Conservation (phyloP, 2,888 invertebrate species). For the Pegoplata infirma region DNA sequence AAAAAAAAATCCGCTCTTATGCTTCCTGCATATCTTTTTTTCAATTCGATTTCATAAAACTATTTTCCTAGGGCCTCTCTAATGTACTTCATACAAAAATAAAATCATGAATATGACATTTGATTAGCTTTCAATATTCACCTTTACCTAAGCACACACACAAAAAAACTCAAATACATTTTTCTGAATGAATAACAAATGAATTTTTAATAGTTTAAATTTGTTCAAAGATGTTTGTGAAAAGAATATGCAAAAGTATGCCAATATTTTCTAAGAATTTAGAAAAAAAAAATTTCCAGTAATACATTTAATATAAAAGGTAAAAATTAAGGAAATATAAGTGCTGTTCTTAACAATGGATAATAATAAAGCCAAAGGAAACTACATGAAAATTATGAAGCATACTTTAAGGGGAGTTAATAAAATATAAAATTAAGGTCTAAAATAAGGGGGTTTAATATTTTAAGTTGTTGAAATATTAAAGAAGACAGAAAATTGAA, state of each 20-base stretch:
- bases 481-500: too few relatives aligned
- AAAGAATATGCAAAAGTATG: not conserved
- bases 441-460: too few relatives aligned
- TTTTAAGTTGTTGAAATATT: too few relatives aligned
- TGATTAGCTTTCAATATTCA: not conserved
- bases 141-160: not conserved
- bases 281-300: not conserved
- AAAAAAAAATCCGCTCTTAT: too few relatives aligned
- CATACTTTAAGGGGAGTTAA: not conserved
- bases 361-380: too few relatives aligned
- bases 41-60: too few relatives aligned
- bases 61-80: too few relatives aligned
- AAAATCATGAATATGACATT: not conserved
- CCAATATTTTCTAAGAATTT: not conserved
- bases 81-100: not conserved
- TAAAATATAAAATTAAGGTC: not conserved
- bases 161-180: not conserved
- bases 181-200: not conserved
- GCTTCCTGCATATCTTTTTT: too few relatives aligned
- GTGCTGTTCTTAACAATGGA: not conserved
- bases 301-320: not conserved
- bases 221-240: not conserved
- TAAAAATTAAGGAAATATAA: not conserved
- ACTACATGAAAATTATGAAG: not conserved
- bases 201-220: not conserved